Evolutionary conservation across 1,140 invertebrate species (phyloP).

Genomic region (Microplitis mediator): DNA sequence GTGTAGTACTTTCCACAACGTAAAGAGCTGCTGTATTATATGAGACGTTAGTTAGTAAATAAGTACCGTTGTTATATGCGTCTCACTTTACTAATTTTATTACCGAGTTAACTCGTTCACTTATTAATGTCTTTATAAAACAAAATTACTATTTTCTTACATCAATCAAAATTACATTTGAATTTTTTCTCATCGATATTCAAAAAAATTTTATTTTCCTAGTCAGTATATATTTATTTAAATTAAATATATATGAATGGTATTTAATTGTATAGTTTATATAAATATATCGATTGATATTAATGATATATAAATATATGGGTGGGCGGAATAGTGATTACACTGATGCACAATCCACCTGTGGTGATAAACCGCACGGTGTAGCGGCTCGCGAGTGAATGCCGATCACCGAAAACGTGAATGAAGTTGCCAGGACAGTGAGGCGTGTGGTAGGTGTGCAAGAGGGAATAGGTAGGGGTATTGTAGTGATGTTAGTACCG

Average conservation of each 20-base stretch:
- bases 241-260: no score
- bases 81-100: no score
- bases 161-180: no score
- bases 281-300: neutral
- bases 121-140: no score
- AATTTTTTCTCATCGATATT: no score
- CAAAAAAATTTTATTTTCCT: no score
- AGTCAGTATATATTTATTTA: no score
- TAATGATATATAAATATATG: neutral
- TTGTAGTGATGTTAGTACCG: no score
- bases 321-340: neutral
- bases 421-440: conserved; percentile 16
- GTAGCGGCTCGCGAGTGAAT: conserved; percentile 21
- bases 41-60: neutral
- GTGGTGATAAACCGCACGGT: neutral
- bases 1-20: conserved; percentile 16
- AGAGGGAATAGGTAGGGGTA: no score
- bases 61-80: neutral
- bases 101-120: no score
- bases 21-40: neutral
- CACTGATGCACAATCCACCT: conserved; percentile 5
- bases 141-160: no score
- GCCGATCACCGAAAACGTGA: conserved; percentile 26
- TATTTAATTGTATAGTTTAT: no score
- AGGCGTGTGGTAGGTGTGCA: conserved; percentile 6